Conservation (phyloP, 2,888 invertebrate genomes). For the Idaea dimidiata region DNA sequence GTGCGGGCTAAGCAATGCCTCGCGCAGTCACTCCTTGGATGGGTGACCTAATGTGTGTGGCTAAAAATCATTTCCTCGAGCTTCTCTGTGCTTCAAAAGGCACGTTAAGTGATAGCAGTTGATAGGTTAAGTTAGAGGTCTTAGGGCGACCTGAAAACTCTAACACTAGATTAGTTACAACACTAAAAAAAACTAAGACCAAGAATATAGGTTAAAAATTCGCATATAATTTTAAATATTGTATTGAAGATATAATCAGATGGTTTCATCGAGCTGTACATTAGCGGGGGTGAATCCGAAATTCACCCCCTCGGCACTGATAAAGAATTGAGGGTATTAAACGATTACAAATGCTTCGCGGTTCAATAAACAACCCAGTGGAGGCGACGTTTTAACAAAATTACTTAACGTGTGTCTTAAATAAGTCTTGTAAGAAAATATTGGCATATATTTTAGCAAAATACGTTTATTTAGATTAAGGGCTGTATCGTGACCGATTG, state of each 20-base stretch:
- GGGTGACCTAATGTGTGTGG: not conserved
- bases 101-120: too few species aligned
- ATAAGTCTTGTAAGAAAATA: not conserved
- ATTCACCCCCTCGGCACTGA: constrained; percentile 63
- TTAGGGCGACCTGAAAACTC: too few species aligned
- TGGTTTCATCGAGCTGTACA: constrained; percentile 70
- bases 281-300: constrained; percentile 61
- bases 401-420: constrained; percentile 50
- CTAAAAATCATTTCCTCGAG: not conserved
- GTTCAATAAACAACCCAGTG: constrained; percentile 76
- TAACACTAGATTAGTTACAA: not conserved
- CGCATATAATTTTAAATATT: constrained; percentile 40
- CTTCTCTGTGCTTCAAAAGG: not conserved
- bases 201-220: constrained; percentile 7
- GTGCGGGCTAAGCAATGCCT: too few species aligned
- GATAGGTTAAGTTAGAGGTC: too few species aligned
- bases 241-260: constrained; percentile 57
- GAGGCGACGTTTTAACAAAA: constrained; percentile 65
- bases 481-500: too few species aligned
- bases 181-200: too few species aligned
- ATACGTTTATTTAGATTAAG: not conserved
- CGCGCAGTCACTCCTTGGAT: not conserved
- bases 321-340: constrained; percentile 82
- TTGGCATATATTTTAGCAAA: constrained; percentile 2
- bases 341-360: constrained; percentile 81